phyloP scores from a whole-genome alignment of 1,140 invertebrate species.

The Heliconius hermathena region DNA sequence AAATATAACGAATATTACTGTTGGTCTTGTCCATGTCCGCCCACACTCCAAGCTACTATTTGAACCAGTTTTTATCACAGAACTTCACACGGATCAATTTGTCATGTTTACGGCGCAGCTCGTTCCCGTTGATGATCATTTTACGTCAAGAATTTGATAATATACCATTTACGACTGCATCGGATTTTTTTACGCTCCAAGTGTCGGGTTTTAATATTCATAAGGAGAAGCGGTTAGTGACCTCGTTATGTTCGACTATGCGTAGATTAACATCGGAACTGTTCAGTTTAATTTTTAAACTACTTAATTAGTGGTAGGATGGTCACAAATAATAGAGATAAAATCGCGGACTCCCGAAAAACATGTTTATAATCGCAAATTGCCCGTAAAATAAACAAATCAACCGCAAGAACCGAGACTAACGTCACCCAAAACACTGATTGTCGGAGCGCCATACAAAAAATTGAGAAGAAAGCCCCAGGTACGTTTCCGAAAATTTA shows the following conservation, averaged over 20 bases:
- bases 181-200: slow-evolving; percentile 53
- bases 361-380: slow-evolving; percentile 67
- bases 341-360: slow-evolving; percentile 49
- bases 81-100: slow-evolving; percentile 48
- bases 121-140: slow-evolving; percentile 49
- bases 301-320: slow-evolving; percentile 63
- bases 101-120: slow-evolving; percentile 45
- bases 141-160: slow-evolving; percentile 54
- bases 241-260: slow-evolving; percentile 67
- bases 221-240: slow-evolving; percentile 66
- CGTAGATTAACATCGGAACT: slow-evolving; percentile 66
- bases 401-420: slow-evolving; percentile 62
- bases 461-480: slow-evolving; percentile 51
- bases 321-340: slow-evolving; percentile 55
- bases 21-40: slow-evolving; percentile 40
- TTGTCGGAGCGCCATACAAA: slow-evolving; percentile 50
- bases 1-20: slow-evolving; percentile 37
- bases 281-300: slow-evolving; percentile 61
- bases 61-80: slow-evolving; percentile 41
- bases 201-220: slow-evolving; percentile 66
- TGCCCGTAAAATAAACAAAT: slow-evolving; percentile 77
- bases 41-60: slow-evolving; percentile 38
- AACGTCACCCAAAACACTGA: slow-evolving; percentile 65
- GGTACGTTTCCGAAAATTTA: slow-evolving; percentile 74
- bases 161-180: slow-evolving; percentile 57